These are phyloP conservation scores for Simalia tracyae DNA, from an alignment of 2,797 vertebrate genomes.

Conservation along the genomic window DNA sequence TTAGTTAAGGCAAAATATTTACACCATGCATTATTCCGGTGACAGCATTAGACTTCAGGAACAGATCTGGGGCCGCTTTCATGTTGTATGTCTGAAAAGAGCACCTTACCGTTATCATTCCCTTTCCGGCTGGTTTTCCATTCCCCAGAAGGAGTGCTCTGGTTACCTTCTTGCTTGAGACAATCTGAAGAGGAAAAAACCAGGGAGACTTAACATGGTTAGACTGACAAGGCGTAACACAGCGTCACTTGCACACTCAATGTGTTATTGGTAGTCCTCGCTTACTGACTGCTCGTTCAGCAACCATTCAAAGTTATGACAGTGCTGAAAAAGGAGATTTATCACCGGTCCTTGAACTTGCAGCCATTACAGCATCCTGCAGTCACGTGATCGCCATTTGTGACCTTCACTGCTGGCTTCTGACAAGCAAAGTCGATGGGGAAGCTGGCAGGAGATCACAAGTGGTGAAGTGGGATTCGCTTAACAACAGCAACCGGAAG, in stretches of 20 bases:
- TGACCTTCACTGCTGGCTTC: background rate
- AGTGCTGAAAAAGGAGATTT: background rate
- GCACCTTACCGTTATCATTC: constrained; percentile 84
- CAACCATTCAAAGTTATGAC: background rate
- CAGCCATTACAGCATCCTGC: background rate
- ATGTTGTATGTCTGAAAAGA: background rate
- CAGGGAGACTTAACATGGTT: background rate
- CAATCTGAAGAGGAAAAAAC: constrained; percentile 78
- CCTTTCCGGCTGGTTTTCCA: constrained; percentile 95
- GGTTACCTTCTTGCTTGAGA: constrained; percentile 97
- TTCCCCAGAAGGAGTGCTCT: constrained; percentile 88
- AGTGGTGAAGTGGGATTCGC: background rate
- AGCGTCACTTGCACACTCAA: too few species aligned
- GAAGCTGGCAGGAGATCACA: background rate
- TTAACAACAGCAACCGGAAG: background rate
- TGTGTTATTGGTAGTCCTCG: background rate
- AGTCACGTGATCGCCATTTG: background rate
- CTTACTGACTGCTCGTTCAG: background rate
- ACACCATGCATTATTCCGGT: too few species aligned
- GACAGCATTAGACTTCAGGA: background rate
- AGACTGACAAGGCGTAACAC: too few species aligned
- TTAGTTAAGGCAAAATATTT: too few species aligned
- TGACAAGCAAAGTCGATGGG: background rate
- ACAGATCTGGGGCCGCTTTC: background rate
- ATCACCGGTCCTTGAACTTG: background rate